Base-by-base conservation (phyloP, 2,888 invertebrate species). In the Cerastis rubricosa region DNA sequence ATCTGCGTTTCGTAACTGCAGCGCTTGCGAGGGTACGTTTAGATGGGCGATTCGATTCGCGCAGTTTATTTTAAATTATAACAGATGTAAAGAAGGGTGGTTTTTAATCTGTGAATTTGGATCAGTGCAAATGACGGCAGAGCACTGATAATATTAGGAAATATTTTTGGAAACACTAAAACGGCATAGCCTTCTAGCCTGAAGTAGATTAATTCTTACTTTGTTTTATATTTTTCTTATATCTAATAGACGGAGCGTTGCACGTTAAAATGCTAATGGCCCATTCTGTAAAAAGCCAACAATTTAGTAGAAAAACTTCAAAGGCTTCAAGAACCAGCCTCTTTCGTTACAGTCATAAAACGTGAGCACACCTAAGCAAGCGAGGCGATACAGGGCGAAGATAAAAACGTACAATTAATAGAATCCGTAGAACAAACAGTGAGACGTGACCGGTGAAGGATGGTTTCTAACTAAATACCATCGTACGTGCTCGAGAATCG, bases 61-160 rank as follows among this genome's bases (percentile, higher is more conserved):
- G 91, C 95, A 93, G 95, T 96, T 96, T 95, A 94, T 93, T 96
- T 94, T 95, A 94, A 96, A 95, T 96, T 95, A 96, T 95, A 93
- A 93, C 94, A 86, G 89, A 86, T 87, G 89, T 84, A 89, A 74
- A 77, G 86, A 89, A 89, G 90, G 94, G 94, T 92, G 93, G 90
- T 88, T 92, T 92, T 92, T 94, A 93, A 91, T 92, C 90, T 90
- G 90, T 87, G 86, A 68, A 80, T 78, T 83, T 83, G 77, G 81
- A 84, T 78, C 81, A 82, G 81, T 73, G 74, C 85, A 88, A 90
- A 89, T 89, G 88, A 61, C 78, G 49, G 22, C 22, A 67, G 54
- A n/a, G 22, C 29, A 25, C 40, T 43, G 35, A n/a, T 51, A 51
- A 29, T n/a, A 65, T 40, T 59, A 25, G 19, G 22, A 47, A 76